These are phyloP conservation scores for Tricholaema leucomelas DNA, from an alignment of 2,113 vertebrate species.

Conservation along the genomic window DNA sequence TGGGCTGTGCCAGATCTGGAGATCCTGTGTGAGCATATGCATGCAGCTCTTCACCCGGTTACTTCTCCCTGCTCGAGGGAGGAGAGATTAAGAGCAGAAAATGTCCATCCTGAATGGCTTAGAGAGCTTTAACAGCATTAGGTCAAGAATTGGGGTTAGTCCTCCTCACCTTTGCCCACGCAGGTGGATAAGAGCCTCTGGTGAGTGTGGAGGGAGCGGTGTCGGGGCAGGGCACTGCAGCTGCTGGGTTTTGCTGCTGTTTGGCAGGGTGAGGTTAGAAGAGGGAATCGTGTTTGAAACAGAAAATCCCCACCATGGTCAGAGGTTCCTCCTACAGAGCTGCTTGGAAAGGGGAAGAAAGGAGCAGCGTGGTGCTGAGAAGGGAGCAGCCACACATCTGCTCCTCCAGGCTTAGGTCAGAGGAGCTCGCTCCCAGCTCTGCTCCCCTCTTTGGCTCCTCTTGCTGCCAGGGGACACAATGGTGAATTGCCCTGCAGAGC, in stretches of 20 bases:
- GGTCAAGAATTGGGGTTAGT: constrained; percentile 34
- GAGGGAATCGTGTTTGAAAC: neutral
- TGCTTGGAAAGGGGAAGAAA: neutral
- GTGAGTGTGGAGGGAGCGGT: rapidly evolving
- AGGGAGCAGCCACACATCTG: rapidly evolving
- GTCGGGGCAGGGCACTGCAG: rapidly evolving
- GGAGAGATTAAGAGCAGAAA: constrained; percentile 45
- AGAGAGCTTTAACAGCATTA: constrained; percentile 34
- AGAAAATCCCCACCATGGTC: neutral
- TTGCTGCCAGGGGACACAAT: rapidly evolving
- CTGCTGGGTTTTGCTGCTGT: rapidly evolving
- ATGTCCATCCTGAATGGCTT: constrained; percentile 39
- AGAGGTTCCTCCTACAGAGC: neutral
- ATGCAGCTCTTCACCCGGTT: neutral
- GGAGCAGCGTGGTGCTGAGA: neutral
- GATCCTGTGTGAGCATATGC: rapidly evolving
- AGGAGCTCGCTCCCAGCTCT: neutral
- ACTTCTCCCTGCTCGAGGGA: neutral
- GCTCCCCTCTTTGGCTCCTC: neutral
- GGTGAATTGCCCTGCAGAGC: neutral
- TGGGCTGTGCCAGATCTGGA: rapidly evolving
- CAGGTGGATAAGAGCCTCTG: neutral
- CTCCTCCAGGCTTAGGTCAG: neutral
- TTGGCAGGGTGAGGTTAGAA: neutral
- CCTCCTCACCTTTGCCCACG: neutral